Conservation (phyloP, 2,113 vertebrate species). For the Campylorhamphus procurvoides region DNA sequence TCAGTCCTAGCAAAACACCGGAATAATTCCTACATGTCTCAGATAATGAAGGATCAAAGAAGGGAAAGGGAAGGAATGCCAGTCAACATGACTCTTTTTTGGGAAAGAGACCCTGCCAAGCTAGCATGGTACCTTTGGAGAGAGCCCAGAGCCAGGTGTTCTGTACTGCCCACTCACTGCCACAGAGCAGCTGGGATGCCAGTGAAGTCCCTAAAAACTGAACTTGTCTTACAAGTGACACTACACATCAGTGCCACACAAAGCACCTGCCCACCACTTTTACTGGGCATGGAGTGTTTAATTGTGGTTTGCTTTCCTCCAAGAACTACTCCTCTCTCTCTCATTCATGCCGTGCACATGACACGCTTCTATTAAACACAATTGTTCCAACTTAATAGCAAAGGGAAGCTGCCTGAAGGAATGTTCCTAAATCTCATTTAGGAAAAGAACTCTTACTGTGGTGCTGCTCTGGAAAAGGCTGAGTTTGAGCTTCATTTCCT, state of each 20-base stretch:
- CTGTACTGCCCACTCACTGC: not conserved
- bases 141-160: not conserved
- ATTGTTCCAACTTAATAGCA: conserved; percentile 8
- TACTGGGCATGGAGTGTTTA: conserved; percentile 34
- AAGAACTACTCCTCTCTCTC: not conserved
- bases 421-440: not conserved
- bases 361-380: conserved; percentile 36
- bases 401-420: not conserved
- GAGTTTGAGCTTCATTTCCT: conserved; percentile 19
- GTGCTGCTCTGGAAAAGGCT: conserved; percentile 3
- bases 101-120: not conserved
- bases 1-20: not conserved
- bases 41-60: not conserved
- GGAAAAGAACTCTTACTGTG: not conserved
- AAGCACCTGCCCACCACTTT: conserved; percentile 26
- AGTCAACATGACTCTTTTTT: not conserved
- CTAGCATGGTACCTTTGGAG: not conserved
- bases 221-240: not conserved
- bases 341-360: not conserved
- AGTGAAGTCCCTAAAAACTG: not conserved
- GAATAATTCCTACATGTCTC: not conserved
- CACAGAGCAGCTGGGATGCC: not conserved
- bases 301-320: conserved; percentile 28
- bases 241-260: not conserved
- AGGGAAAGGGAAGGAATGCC: not conserved